These are phyloP conservation scores for Bucorvus abyssinicus DNA, from an alignment of 2,797 vertebrate species.

Conservation along the genomic window DNA sequence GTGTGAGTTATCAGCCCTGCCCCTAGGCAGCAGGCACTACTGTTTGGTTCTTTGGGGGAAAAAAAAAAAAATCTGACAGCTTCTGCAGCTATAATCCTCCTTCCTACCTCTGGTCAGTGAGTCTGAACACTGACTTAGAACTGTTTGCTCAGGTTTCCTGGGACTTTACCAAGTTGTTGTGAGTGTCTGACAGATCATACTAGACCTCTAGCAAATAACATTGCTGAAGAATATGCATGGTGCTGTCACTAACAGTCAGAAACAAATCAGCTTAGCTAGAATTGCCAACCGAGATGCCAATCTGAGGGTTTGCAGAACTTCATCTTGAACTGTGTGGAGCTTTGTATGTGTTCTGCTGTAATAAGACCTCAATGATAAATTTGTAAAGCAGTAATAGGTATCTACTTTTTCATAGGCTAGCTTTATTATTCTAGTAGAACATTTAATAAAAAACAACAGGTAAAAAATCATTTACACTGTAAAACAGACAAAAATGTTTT, in stretches of 20 bases:
- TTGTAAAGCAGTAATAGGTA: not conserved
- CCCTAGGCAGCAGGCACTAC: not conserved
- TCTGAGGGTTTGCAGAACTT: not conserved
- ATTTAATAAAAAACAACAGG: not conserved
- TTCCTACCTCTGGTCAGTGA: not conserved
- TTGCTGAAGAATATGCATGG: not conserved
- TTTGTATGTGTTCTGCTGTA: not conserved
- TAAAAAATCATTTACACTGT: not conserved
- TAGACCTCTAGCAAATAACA: not conserved
- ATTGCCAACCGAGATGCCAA: not conserved
- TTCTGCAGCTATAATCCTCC: not conserved
- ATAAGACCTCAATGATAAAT: not conserved
- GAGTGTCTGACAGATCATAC: not conserved
- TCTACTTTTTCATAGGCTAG: not conserved
- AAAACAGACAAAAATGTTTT: not conserved
- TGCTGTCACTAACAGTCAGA: not conserved
- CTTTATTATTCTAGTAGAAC: not conserved
- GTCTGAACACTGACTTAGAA: not conserved
- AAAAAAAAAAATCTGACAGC: not conserved
- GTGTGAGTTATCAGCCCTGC: accelerated
- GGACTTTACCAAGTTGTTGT: not conserved
- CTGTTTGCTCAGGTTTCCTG: not conserved
- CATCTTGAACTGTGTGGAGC: not conserved
- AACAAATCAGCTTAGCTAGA: not conserved
- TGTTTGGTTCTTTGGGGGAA: not conserved